These are phyloP conservation scores for Drosophila mulleri DNA, from an alignment of 2,888 invertebrate species.

Conservation along the genomic window DNA sequence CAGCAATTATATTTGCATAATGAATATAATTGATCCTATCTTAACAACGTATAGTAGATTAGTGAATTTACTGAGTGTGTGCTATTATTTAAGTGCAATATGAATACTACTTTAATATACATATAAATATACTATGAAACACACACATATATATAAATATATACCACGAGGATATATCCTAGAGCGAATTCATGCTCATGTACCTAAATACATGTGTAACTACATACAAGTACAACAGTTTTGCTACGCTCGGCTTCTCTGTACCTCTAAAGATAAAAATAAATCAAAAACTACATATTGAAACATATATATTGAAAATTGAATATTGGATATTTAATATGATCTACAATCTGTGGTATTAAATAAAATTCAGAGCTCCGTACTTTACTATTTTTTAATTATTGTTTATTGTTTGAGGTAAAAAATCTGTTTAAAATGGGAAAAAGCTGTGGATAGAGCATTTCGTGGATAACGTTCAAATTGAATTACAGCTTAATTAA, in stretches of 20 bases:
- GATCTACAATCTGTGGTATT: background rate
- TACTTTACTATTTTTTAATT: too few relatives aligned
- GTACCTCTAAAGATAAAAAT: conserved; percentile 38
- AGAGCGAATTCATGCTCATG: conserved; percentile 4
- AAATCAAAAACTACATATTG: background rate
- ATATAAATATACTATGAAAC: background rate
- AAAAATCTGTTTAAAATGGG: too few relatives aligned
- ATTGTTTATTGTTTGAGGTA: too few relatives aligned
- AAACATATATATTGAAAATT: conserved; percentile 7
- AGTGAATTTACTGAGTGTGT: conserved; percentile 35
- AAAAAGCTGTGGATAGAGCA: too few relatives aligned
- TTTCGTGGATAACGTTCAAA: too few relatives aligned
- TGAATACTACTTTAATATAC: conserved; percentile 12
- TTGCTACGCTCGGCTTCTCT: conserved; percentile 67
- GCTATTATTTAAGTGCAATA: conserved; percentile 46
- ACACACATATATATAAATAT: background rate
- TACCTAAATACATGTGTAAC: conserved; percentile 14
- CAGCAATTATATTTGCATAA: background rate
- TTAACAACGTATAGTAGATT: conserved; percentile 4
- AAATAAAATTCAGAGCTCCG: background rate
- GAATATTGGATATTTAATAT: background rate
- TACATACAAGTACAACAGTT: conserved; percentile 19
- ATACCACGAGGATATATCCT: background rate
- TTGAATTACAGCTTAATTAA: too few relatives aligned
- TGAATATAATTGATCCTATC: conserved; percentile 8